Evolutionary conservation across 2,888 invertebrate species (phyloP).

Genomic region (Cryptus viduatorius): DNA sequence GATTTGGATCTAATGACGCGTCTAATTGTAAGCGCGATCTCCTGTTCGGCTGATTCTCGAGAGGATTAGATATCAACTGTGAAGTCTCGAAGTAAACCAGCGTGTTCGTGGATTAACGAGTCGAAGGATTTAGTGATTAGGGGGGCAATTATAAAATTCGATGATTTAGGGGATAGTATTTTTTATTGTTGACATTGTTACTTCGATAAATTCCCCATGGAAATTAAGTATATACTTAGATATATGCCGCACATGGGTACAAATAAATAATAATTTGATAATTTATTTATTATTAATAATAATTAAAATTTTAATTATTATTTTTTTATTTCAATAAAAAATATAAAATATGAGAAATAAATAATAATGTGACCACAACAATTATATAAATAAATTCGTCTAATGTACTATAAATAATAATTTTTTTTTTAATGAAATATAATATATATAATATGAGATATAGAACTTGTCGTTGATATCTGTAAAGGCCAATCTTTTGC

Average conservation of each 20-base stretch:
- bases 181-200: no score
- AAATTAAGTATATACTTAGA: no score
- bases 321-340: no score
- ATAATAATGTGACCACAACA: background rate
- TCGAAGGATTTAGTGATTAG: conserved; percentile 54
- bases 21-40: conserved; percentile 60
- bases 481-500: background rate
- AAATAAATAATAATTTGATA: no score
- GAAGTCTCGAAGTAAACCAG: conserved; percentile 52
- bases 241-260: no score
- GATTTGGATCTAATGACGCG: conserved; percentile 69
- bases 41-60: conserved; percentile 30
- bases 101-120: conserved; percentile 66
- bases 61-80: conserved; percentile 58
- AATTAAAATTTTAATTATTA: no score
- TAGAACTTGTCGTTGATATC: background rate
- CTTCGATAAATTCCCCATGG: no score
- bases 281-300: no score
- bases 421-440: background rate
- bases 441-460: no score
- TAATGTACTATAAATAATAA: background rate
- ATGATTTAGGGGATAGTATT: background rate
- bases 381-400: no score
- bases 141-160: conserved; percentile 27
- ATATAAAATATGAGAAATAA: background rate